phyloP scores from a whole-genome alignment of 2,113 vertebrate species.

The Chloroceryle aenea region DNA sequence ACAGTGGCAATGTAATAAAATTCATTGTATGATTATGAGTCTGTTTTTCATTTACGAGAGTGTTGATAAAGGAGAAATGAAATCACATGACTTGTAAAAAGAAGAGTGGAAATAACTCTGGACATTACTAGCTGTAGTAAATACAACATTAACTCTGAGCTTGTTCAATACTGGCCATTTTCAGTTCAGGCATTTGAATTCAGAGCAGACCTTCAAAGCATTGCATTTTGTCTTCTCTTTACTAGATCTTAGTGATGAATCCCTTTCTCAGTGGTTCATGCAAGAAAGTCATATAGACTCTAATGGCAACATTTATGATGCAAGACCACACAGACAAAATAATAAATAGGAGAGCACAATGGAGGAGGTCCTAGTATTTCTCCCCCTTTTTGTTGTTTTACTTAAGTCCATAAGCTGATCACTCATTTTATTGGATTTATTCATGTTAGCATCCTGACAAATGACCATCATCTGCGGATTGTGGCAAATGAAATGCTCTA shows the following conservation, averaged over 20 bases:
- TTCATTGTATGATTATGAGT: background rate
- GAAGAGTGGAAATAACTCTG: background rate
- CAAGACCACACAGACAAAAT: background rate
- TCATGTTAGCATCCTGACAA: background rate
- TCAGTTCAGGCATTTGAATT: background rate
- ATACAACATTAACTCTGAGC: background rate
- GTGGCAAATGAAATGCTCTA: background rate
- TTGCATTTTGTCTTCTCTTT: background rate
- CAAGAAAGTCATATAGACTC: background rate
- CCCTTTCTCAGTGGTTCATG: background rate
- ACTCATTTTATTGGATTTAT: background rate
- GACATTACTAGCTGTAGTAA: background rate
- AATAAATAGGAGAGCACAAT: background rate
- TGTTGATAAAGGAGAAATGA: background rate
- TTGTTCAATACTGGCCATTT: background rate
- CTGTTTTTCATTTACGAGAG: constrained; percentile 39
- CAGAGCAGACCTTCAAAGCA: background rate
- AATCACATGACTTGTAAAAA: constrained; percentile 9
- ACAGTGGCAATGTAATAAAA: constrained; percentile 26
- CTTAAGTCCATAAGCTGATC: background rate
- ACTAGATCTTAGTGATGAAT: background rate
- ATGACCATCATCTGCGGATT: background rate
- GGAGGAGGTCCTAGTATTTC: background rate
- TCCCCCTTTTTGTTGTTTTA: background rate
- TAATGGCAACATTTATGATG: background rate